Base-by-base conservation (phyloP, 2,888 invertebrate species). In the Abrostola tripartita region DNA sequence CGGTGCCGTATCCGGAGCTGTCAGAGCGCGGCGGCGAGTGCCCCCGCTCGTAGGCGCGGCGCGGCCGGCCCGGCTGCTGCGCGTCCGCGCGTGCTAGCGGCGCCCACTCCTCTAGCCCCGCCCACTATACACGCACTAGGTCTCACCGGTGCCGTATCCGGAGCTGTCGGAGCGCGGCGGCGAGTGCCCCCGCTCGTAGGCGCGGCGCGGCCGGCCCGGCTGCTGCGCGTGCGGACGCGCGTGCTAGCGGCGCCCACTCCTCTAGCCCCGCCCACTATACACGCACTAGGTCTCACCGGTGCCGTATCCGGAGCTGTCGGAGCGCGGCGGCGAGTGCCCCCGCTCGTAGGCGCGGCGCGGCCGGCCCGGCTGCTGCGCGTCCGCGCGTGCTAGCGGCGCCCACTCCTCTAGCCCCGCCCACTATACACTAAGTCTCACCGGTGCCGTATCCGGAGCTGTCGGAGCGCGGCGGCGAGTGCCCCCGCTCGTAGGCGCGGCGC, bases 361-460 rank as follows among this genome's bases (percentile, higher is more conserved):
- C 69, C 93, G 87, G 49, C 90, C 90, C 52, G 94, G 94, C 62
- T 91, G 93, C 83, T 94, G 95, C 62, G 95, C 85, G 95, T 91
- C 95, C 61, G 88, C 93, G 9, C 90, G 88, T 6, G 79, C 84
- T 66, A 83, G 87, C 84, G 82, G 84, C 78, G 83, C 90, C 87
- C 78, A 89, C 88, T 83, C 91, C 75, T 85, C 88, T 80, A 69
- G 73, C 50, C 74, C 83, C n/a, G n/a, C 24, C 24, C 24, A 24
- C 24, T 24, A 24, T 4, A 24, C 97, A 97, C 96, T 88, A 97
- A 93, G 96, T 96, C 72, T 97, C 5, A 92, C 97, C 97, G 7
- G 98, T 98, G 64, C 97, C 97, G 87, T 98, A 98, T 5, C 97
- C 97, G 42, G 97, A 97, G 92, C 97, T 97, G 87, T 97, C 97